These are phyloP conservation scores for Heliocidaris tuberculata DNA, from an alignment of 35 echinoderm and acorn worm species.

Conservation along the genomic window DNA sequence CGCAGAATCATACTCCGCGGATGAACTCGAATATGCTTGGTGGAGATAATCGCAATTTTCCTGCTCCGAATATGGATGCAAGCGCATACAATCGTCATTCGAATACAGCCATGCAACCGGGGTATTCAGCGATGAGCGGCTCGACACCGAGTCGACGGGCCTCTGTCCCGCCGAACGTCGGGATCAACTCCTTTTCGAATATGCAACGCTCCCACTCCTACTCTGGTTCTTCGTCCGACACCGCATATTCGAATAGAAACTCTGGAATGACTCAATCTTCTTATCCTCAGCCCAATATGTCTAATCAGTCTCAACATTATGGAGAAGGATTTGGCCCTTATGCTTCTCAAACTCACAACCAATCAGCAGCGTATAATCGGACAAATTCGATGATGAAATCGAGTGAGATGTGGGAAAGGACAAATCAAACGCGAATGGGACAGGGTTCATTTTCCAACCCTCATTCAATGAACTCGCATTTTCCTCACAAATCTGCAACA, in stretches of 20 bases:
- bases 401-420: constrained; percentile 26
- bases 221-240: neutral
- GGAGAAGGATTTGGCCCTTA: constrained; percentile 6
- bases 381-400: constrained; percentile 22
- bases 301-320: constrained; percentile 27
- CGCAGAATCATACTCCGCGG: neutral
- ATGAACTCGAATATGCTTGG: constrained; percentile 31
- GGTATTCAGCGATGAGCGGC: neutral
- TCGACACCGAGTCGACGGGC: neutral
- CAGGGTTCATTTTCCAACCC: neutral
- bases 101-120: neutral
- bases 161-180: constrained; percentile 28
- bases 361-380: neutral
- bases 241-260: neutral
- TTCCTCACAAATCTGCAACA: neutral
- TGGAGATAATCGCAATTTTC: constrained; percentile 34
- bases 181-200: neutral
- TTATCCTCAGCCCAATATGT: neutral
- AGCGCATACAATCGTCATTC: constrained; percentile 28
- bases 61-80: constrained; percentile 18
- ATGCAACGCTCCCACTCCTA: constrained; percentile 31
- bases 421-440: constrained; percentile 15
- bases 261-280: neutral
- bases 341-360: constrained; percentile 6
- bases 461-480: constrained; percentile 25